phyloP scores from a whole-genome alignment of 2,888 invertebrate species.

The Allophyes oxyacanthae region DNA sequence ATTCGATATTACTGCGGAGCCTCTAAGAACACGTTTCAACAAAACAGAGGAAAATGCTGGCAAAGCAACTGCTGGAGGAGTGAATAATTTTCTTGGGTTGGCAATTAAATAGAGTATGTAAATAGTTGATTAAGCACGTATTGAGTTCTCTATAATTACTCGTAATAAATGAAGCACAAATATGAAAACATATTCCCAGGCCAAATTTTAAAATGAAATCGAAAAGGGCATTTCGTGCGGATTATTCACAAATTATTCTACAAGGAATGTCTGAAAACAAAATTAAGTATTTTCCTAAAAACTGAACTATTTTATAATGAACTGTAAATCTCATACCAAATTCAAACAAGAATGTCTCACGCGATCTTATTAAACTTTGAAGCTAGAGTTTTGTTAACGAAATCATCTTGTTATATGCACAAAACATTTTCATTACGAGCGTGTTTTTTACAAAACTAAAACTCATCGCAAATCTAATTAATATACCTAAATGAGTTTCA shows the following conservation, averaged over 20 bases:
- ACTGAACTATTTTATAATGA: background rate
- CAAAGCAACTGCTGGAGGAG: slow-evolving; percentile 7
- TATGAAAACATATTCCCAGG: too few species aligned
- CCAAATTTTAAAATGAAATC: too few species aligned
- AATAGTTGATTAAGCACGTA: slow-evolving; percentile 20
- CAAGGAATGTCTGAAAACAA: too few species aligned
- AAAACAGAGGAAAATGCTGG: slow-evolving; percentile 13
- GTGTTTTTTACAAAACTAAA: slow-evolving; percentile 2
- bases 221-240: too few species aligned
- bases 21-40: slow-evolving; percentile 4
- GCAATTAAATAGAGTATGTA: slow-evolving; percentile 28
- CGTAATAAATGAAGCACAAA: background rate
- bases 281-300: too few species aligned
- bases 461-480: background rate
- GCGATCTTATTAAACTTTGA: background rate
- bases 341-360: background rate
- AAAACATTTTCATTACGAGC: slow-evolving; percentile 4
- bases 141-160: slow-evolving; percentile 8
- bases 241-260: too few species aligned
- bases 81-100: slow-evolving; percentile 7
- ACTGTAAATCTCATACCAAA: background rate
- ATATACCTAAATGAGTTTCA: background rate
- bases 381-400: background rate
- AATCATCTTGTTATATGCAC: background rate
- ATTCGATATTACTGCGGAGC: slow-evolving; percentile 56